These are phyloP conservation scores for Druon quercuslanigerum DNA, from an alignment of 1,140 invertebrate genomes.

Conservation along the genomic window DNA sequence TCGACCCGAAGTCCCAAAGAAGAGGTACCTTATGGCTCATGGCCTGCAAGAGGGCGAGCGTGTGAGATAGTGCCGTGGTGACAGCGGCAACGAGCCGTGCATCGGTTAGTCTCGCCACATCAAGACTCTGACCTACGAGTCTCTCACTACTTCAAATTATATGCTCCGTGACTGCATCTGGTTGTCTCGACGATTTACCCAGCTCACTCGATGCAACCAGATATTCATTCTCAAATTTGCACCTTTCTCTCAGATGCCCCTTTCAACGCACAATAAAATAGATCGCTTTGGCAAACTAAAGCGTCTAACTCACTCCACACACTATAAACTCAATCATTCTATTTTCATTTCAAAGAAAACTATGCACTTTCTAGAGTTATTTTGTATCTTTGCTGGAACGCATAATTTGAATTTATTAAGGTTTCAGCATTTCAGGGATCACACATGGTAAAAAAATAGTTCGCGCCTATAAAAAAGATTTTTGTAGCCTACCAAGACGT, in stretches of 20 bases:
- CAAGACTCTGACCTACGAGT: constrained; percentile 63
- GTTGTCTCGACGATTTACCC: not conserved
- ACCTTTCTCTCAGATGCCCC: not conserved
- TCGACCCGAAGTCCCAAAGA: not conserved
- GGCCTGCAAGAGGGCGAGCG: constrained; percentile 33
- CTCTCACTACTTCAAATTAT: constrained; percentile 52
- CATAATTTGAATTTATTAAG: too few species aligned
- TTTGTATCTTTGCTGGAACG: too few species aligned
- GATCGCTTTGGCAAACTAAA: not conserved
- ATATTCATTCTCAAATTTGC: constrained; percentile 30
- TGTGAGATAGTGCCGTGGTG: constrained; percentile 69
- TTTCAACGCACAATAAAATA: constrained; percentile 21
- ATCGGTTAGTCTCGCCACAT: constrained; percentile 73
- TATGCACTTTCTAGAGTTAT: too few species aligned
- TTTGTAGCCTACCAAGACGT: too few species aligned
- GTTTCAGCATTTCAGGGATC: too few species aligned
- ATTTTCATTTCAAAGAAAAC: not conserved
- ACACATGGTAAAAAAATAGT: too few species aligned
- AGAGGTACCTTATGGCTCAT: constrained; percentile 12
- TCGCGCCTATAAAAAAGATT: too few species aligned
- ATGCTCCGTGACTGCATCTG: constrained; percentile 40
- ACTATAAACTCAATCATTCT: not conserved
- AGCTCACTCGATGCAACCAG: not conserved
- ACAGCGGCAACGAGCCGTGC: constrained; percentile 74
- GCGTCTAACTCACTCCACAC: not conserved